Percentiles rank a stretch among this genome's conserved stretches.
Evolutionary conservation across 2,888 invertebrate species (phyloP).

Genomic region (Drosophila neutralis): DNA sequence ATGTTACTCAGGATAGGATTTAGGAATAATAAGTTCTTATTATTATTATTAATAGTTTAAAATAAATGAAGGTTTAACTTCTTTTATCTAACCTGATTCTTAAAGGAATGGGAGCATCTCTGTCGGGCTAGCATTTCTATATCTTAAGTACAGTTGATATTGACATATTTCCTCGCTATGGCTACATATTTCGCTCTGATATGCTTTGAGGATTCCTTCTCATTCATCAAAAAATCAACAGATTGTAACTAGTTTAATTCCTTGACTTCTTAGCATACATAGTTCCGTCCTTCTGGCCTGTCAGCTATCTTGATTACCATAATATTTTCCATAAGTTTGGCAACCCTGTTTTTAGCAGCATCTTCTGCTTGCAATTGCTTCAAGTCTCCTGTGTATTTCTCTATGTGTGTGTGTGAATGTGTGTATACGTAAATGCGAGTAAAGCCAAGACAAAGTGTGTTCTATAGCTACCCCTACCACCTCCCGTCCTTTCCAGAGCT

Average conservation of each 20-base stretch:
- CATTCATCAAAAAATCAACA: no score
- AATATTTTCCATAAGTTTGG: background rate
- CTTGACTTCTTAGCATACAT: background rate
- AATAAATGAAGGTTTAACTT: no score
- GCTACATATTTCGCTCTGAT: background rate
- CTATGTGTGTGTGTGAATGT: constrained; percentile 29
- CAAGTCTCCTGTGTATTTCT: background rate
- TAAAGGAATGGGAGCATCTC: no score
- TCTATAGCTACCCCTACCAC: constrained; percentile 4
- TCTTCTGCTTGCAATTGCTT: constrained; percentile 40
- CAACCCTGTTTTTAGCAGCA: constrained; percentile 39
- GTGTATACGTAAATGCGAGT: constrained; percentile 67
- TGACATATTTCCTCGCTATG: background rate
- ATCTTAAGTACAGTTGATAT: no score
- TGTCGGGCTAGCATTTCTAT: no score
- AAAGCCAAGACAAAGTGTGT: constrained; percentile 53
- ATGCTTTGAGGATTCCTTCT: background rate
- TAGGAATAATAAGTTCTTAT: no score
- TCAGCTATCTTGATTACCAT: background rate
- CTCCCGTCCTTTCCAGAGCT: background rate
- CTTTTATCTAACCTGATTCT: no score
- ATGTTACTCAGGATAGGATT: no score
- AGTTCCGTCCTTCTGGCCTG: accelerated
- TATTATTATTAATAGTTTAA: no score
- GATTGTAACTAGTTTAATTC: no score